phyloP scores from a whole-genome alignment of 2,797 vertebrate species.

The Ciconia nigra region DNA sequence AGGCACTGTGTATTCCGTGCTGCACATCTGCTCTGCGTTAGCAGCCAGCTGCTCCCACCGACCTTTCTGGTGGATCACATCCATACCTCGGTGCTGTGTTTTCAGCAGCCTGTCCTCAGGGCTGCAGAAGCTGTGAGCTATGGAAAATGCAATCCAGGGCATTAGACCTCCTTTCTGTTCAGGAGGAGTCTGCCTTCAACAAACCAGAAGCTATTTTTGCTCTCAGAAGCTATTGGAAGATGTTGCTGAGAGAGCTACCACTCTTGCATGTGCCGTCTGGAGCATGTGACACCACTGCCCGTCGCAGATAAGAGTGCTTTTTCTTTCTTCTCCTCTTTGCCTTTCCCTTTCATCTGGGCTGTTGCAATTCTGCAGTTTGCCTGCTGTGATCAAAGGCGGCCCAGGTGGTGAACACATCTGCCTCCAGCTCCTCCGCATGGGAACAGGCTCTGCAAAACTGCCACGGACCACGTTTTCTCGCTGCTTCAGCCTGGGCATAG shows the following conservation, averaged over 20 bases:
- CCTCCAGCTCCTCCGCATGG: not conserved
- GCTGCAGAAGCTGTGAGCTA: not conserved
- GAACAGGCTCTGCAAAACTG: not conserved
- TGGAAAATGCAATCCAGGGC: not conserved
- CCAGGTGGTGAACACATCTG: not conserved
- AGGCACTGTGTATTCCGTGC: not conserved
- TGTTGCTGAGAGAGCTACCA: not conserved
- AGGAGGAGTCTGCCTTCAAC: not conserved
- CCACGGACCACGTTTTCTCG: accelerated
- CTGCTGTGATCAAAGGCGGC: not conserved
- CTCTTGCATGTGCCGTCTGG: not conserved
- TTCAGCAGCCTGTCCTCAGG: not conserved
- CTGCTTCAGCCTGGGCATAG: not conserved
- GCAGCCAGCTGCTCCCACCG: not conserved
- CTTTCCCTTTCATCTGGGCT: not conserved
- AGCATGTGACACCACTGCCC: not conserved
- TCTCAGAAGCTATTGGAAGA: not conserved
- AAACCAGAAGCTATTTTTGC: not conserved
- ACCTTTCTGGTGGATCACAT: not conserved
- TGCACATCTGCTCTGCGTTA: not conserved
- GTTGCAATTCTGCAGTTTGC: not conserved
- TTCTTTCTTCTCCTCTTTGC: not conserved
- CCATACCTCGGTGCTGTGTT: not conserved
- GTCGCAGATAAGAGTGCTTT: not conserved
- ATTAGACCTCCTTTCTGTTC: not conserved